phyloP scores from a whole-genome alignment of 1,140 invertebrate species.

The Lanistes nyassanus region DNA sequence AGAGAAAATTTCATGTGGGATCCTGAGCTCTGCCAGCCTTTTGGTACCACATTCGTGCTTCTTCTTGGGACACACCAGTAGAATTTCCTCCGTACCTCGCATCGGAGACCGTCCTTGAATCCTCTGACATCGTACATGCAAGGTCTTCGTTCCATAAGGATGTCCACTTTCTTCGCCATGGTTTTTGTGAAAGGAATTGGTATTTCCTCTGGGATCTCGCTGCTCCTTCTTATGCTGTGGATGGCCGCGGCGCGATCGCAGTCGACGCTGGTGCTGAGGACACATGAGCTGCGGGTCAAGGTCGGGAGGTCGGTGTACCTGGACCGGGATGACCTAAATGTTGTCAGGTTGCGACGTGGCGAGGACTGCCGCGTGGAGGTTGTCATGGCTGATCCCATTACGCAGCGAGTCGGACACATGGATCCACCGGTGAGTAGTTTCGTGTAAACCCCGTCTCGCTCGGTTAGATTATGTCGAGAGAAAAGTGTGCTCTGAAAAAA shows the following conservation, averaged over 20 bases:
- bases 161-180: neutral
- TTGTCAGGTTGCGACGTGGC: constrained; percentile 34
- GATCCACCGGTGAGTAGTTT: constrained; percentile 55
- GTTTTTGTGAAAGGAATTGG: neutral
- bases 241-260: neutral
- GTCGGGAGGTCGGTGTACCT: constrained; percentile 57
- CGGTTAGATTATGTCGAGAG: too few relatives aligned
- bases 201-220: neutral
- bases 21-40: too few relatives aligned
- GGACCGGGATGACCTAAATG: constrained; percentile 51
- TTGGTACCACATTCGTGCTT: neutral
- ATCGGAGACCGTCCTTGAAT: neutral
- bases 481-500: too few relatives aligned
- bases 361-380: constrained; percentile 57
- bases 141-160: neutral
- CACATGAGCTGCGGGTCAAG: constrained; percentile 51
- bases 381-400: constrained; percentile 59
- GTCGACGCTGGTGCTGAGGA: constrained; percentile 33
- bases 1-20: too few relatives aligned
- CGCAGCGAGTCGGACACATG: constrained; percentile 54
- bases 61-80: neutral
- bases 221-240: neutral
- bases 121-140: neutral
- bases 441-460: too few relatives aligned
- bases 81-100: neutral